Evolutionary conservation across 1,140 invertebrate species (phyloP), one percentile per base, ranked within the genome.

Genomic region (Charaxes varanes): DNA sequence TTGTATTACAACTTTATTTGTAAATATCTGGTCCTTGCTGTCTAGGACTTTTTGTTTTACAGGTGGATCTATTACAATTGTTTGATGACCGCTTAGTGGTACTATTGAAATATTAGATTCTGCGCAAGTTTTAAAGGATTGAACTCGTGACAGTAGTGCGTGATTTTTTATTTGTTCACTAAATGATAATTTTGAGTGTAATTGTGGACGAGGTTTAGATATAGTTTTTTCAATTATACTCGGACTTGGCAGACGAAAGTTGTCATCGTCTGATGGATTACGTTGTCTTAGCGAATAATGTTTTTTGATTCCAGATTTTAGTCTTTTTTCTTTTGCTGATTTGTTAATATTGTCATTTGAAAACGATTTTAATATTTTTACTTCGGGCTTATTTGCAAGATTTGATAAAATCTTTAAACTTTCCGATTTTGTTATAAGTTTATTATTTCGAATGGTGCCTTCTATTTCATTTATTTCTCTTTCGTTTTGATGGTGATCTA

Each of bases 21-120:
- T 15, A 11, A 26, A 3, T 26, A 8, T 19, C 19, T 37, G 15
- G 10, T 43, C 15, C 7, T 35, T 14, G 6, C n/a, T 17, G 2
- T 44, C 24, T 15, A 36, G 12, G 10, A 12, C 10, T 18, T 55
- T 53, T 49, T 73, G 68, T 21, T 46, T 48, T 22, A 85, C 26
- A 13, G 80, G 80, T 32, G 82, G 79, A 62, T 85, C 64, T 31
- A 85, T 73, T 23, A 85, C 70, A 45, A 85, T 77, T n/a, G 84
- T 85, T 68, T 85, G 84, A 55, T 85, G 82, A 32, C 84, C 84
- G 58, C 84, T 85, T 40, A 85, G 47, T 37, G 84, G 84, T 22
- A 85, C 61, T 26, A 85, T 76, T 19, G 81, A 64, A 33, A 85
- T 76, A 47, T 76, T 80, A 22, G 79, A 72, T 35, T 79, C 66